Conservation (phyloP, 1,140 invertebrate genomes). For the Monomorium pharaonis region DNA sequence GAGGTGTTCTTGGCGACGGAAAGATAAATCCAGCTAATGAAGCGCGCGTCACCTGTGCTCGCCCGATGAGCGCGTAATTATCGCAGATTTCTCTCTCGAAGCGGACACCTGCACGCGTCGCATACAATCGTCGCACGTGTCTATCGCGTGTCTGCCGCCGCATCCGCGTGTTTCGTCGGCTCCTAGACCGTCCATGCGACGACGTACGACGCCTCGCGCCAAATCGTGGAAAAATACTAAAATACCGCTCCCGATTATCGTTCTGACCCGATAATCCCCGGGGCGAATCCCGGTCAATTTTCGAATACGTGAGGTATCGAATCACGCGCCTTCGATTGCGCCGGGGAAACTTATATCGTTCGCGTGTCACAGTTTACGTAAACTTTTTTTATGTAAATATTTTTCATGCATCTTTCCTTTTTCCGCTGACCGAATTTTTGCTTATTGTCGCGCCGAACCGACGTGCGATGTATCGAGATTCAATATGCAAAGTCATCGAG, state of each 20-base stretch:
- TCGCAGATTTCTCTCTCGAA: conserved; percentile 12
- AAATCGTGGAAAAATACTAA: conserved; percentile 40
- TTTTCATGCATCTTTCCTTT: no score
- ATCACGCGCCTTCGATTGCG: not conserved
- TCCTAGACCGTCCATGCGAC: not conserved
- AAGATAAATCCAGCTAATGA: not conserved
- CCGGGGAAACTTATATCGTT: not conserved
- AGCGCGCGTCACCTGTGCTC: not conserved
- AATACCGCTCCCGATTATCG: conserved; percentile 16
- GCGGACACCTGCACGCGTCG: no score
- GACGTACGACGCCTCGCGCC: not conserved
- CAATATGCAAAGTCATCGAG: not conserved
- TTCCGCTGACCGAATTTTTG: not conserved
- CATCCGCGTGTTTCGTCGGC: not conserved
- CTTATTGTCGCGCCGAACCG: not conserved
- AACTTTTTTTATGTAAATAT: not conserved
- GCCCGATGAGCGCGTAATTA: not conserved
- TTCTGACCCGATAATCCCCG: conserved; percentile 8
- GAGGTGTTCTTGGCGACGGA: not conserved
- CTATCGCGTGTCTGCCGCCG: conserved; percentile 23
- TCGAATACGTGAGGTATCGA: not conserved
- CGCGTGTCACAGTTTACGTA: not conserved
- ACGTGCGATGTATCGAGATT: not conserved
- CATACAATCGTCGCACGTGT: conserved; percentile 15
- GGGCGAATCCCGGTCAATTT: not conserved